Evolutionary conservation across 2,888 invertebrate species (phyloP), one percentile per base, ranked within the genome.

Genomic region (Poecilobothrus nobilitatus): DNA sequence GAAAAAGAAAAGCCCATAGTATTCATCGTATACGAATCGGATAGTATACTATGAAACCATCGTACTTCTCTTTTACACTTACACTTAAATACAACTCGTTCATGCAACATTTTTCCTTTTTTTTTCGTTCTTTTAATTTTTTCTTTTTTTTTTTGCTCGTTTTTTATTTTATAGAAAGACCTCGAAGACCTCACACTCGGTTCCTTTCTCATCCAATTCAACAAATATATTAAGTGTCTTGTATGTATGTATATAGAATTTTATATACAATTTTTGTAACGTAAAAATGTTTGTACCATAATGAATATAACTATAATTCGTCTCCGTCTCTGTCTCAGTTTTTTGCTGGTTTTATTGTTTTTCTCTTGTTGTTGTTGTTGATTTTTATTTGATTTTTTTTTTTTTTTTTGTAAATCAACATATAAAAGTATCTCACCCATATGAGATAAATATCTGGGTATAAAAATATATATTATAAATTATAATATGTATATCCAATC

Each of bases 31-130:
- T 53, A 53, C 53, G 53, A 53, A 53, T 53, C 15, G 53, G n/a
- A 53, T 53, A 53, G 53, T 53, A 53, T 18, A 53, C 15, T 53
- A 18, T 53, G 53, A 53, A 53, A 53, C 2, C 53, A 53, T 53
- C 53, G 53, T 53, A 53, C 53, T 53, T 53, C 15, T n/a, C 53
- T 53, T 53, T 53, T 18, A 18, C n/a, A 12, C 15, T 53, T 53
- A n/a, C 53, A 53, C n/a, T 53, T 53, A 53, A 37, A 37, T 53
- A 53, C 53, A 53, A 53, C 53, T 53, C 53, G 53, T 53, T 53
- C 53, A 53, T 53, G 41, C 41, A 41, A 41, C 41, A 41, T 15
- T 41, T 41, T 41, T 41, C 7, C 7, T 41, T 12, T 12, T 41
- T 3, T 41, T 6, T 6, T 41, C 7, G 2, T 41, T 41, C 12